phyloP scores from a whole-genome alignment of 1,140 invertebrate species.

The Hypsibius dujardini region DNA sequence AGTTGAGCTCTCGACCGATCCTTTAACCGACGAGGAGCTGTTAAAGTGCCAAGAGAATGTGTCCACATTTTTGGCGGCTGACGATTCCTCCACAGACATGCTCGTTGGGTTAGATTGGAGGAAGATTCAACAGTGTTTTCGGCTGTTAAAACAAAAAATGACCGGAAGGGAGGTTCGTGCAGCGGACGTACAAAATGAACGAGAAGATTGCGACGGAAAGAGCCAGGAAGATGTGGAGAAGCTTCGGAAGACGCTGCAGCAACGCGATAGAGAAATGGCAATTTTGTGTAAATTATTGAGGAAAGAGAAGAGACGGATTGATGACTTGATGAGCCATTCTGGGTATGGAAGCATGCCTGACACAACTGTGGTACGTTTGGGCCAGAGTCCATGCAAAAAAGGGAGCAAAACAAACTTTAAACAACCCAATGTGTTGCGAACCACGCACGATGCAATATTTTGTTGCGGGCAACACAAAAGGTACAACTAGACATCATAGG shows the following conservation, averaged over 20 bases:
- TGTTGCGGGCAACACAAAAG: no score
- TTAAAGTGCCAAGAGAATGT: constrained; percentile 24
- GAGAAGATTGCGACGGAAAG: no score
- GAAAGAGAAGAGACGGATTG: background rate
- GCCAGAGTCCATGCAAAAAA: no score
- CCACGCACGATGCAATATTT: no score
- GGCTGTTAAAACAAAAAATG: background rate
- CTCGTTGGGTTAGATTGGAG: background rate
- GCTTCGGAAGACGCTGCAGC: constrained; percentile 3
- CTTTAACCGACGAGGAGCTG: constrained; percentile 20
- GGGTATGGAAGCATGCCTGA: no score
- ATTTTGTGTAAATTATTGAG: background rate
- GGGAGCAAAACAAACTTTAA: no score
- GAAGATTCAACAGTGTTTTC: background rate
- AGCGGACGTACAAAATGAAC: no score
- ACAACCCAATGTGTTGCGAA: no score
- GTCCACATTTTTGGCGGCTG: background rate
- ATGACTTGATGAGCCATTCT: background rate
- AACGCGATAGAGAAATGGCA: constrained; percentile 8
- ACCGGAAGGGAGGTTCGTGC: no score
- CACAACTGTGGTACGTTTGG: no score
- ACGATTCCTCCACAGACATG: background rate
- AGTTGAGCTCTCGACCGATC: constrained; percentile 19
- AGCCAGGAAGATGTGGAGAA: background rate
- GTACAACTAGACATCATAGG: no score